Evolutionary conservation across 2,888 invertebrate species (phyloP).

Genomic region (Cheilosia vulpina): DNA sequence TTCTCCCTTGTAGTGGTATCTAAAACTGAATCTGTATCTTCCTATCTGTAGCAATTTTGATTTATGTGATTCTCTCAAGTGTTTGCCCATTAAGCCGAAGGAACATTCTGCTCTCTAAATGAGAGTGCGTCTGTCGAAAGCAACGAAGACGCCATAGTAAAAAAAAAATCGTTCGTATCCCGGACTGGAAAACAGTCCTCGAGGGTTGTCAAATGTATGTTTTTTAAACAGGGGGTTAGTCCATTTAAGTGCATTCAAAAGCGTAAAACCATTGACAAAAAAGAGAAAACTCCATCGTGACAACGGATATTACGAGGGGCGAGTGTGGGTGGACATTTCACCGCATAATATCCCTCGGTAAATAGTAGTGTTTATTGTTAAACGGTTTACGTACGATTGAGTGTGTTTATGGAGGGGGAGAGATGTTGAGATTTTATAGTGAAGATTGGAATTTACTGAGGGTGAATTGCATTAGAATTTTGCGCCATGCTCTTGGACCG

Average conservation of each 20-base stretch:
- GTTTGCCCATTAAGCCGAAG: conserved; percentile 67
- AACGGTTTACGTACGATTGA: conserved; percentile 71
- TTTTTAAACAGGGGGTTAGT: conserved; percentile 44
- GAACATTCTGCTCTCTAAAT: conserved; percentile 50
- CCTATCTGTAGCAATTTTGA: conserved; percentile 66
- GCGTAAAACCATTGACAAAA: conserved; percentile 42
- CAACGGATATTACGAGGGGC: conserved; percentile 55
- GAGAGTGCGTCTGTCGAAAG: conserved; percentile 48
- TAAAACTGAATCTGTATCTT: conserved; percentile 49
- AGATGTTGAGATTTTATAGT: conserved; percentile 37
- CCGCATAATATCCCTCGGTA: conserved; percentile 50
- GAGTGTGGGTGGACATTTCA: conserved; percentile 59
- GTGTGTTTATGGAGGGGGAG: conserved; percentile 14
- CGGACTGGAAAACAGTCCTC: conserved; percentile 16
- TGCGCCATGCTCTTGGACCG: not conserved
- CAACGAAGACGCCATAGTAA: conserved; percentile 9
- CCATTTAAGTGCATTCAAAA: conserved; percentile 61
- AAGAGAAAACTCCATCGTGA: conserved; percentile 45
- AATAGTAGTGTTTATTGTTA: conserved; percentile 71
- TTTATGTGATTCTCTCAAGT: conserved; percentile 68
- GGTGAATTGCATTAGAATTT: conserved; percentile 38
- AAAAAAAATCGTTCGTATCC: conserved; percentile 23
- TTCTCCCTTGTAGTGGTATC: not conserved
- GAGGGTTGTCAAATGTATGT: conserved; percentile 19
- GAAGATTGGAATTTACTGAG: conserved; percentile 30